Evolutionary conservation across 2,797 vertebrate species (phyloP).

Genomic region (Micrastur ruficollis): DNA sequence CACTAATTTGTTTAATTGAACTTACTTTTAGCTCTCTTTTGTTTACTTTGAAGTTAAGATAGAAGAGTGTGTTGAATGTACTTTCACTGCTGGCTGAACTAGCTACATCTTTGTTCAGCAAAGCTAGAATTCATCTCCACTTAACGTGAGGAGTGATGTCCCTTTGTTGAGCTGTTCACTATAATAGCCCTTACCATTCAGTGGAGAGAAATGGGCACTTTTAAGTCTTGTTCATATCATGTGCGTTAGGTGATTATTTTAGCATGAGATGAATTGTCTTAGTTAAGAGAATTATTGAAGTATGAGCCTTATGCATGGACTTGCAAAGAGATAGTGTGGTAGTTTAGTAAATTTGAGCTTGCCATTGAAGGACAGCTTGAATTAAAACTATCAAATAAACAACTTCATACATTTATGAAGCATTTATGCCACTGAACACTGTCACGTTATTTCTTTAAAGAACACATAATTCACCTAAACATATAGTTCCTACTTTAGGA

Average conservation of each 20-base stretch:
- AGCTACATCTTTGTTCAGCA: neutral
- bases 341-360: neutral
- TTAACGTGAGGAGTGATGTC: neutral
- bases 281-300: neutral
- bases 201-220: neutral
- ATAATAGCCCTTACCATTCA: neutral
- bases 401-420: neutral
- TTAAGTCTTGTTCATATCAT: neutral
- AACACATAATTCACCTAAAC: neutral
- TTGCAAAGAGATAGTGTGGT: neutral
- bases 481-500: neutral
- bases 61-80: neutral
- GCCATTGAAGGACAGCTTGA: neutral
- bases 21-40: neutral
- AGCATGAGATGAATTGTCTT: neutral
- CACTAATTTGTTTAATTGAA: neutral
- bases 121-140: neutral
- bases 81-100: neutral
- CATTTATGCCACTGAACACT: neutral
- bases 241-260: neutral
- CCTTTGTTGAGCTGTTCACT: neutral
- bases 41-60: neutral
- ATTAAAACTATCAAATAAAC: neutral
- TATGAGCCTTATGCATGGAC: neutral
- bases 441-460: neutral